Base-by-base conservation (phyloP, 2,797 vertebrate species). In the Spinus pinus region DNA sequence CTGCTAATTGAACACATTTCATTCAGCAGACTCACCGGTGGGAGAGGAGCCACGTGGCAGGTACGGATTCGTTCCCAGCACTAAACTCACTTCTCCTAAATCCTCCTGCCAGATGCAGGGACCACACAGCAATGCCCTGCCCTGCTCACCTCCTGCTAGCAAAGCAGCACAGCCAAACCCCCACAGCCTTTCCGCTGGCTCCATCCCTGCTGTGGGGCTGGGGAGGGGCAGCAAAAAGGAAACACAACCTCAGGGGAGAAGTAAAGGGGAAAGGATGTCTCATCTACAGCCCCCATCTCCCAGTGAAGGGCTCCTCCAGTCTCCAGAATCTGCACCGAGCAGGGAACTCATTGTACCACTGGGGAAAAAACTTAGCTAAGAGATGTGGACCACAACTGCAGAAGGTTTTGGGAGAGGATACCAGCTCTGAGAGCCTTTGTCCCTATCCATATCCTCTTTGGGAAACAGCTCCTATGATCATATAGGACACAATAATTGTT, bases 1-100 rank as follows among this genome's bases (percentile, higher is more conserved):
- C 39, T 78, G 65, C 41, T 94, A 93, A 95, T 93, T 89, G 87
- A 62, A 31, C 1, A 1, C 50, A 88, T 91, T 91, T 86, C 65
- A 94, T 96, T 89, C 94, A 79, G 6, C n/a, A 81, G 57, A 12
- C 61, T 92, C 71, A 35, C 44, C 0, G 5, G 74, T 58, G 79
- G 85, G 79, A 95, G 81, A 90, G 49, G 35, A 93, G 75, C 88
- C 81, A 49, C 4, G 2, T 10, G 6, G 81, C 84, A 90, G 91
- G 89, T 79, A 72, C 35, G 0, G 86, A 86, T 49, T 46, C 1
- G 1, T 15, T 83, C 65, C 58, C 81, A 92, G 47, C 77, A 69
- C 87, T 28, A 28, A 60, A 28, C 69, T 90, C 2, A 0, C 24
- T 73, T 27, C 4, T 19, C 16, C 7, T 31, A 18, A 89, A 49